These are phyloP conservation scores for Epinephelus awoara DNA, from an alignment of 2,797 vertebrate species.

Conservation along the genomic window DNA sequence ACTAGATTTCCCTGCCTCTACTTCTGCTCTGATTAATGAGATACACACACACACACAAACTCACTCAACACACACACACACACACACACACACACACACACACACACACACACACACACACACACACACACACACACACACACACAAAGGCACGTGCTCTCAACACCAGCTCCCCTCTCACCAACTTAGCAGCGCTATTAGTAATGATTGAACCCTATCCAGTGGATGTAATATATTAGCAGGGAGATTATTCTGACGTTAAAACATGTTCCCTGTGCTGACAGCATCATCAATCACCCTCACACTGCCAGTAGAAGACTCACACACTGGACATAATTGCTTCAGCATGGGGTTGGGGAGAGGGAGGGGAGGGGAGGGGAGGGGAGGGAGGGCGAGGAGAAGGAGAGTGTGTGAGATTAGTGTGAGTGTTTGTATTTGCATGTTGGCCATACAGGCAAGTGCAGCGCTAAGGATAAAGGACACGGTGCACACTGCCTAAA, in stretches of 20 bases:
- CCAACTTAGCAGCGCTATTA: constrained; percentile 84
- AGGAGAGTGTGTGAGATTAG: constrained; percentile 55
- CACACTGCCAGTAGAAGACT: constrained; percentile 84
- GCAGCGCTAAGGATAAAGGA: constrained; percentile 44
- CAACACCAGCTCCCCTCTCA: constrained; percentile 75
- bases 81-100: no score
- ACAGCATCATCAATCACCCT: constrained; percentile 89
- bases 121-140: constrained; percentile 29
- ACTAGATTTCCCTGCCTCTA: constrained; percentile 69
- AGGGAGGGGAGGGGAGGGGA: constrained; percentile 4
- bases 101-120: constrained; percentile 20
- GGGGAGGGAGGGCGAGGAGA: neutral
- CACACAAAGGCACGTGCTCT: constrained; percentile 70
- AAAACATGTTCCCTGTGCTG: constrained; percentile 85
- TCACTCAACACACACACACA: no score
- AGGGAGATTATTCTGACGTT: constrained; percentile 88
- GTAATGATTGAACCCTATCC: constrained; percentile 86
- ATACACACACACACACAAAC: constrained; percentile 28
- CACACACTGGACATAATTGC: constrained; percentile 85
- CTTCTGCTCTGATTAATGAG: constrained; percentile 79
- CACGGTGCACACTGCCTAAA: neutral
- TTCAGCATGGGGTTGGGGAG: constrained; percentile 82
- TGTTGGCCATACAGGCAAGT: constrained; percentile 52
- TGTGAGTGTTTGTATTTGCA: constrained; percentile 61
- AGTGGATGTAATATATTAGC: constrained; percentile 88